Conservation (phyloP, 2,888 invertebrate species). For the Cheilosia scutellata region DNA sequence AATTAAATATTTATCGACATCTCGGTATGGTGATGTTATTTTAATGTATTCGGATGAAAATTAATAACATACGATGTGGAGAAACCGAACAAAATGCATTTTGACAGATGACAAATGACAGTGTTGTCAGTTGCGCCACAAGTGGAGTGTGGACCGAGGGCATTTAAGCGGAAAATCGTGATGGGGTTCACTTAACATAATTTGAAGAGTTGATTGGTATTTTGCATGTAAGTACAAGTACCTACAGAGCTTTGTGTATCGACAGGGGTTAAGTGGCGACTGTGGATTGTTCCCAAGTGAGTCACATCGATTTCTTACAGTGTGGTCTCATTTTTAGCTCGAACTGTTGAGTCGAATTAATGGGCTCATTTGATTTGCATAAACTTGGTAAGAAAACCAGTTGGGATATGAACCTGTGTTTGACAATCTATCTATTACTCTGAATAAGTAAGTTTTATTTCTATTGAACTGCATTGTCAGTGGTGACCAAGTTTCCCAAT, state of each 20-base stretch:
- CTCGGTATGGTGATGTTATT: conserved; percentile 70
- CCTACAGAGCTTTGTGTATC: background rate
- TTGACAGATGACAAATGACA: conserved; percentile 63
- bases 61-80: conserved; percentile 47
- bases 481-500: too few species aligned
- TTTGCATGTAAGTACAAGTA: background rate
- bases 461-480: too few species aligned
- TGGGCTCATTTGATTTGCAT: too few species aligned
- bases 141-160: conserved; percentile 27
- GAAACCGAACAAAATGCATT: conserved; percentile 66
- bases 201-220: background rate
- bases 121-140: conserved; percentile 23
- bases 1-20: conserved; percentile 67
- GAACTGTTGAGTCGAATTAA: too few species aligned
- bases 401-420: too few species aligned
- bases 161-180: conserved; percentile 24
- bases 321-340: too few species aligned
- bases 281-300: too few species aligned
- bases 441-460: too few species aligned
- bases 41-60: conserved; percentile 57
- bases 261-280: background rate
- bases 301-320: too few species aligned
- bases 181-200: conserved; percentile 9
- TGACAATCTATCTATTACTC: too few species aligned
- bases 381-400: too few species aligned